Conservation (phyloP, 1,140 invertebrate genomes). For the Cydia amplana region DNA sequence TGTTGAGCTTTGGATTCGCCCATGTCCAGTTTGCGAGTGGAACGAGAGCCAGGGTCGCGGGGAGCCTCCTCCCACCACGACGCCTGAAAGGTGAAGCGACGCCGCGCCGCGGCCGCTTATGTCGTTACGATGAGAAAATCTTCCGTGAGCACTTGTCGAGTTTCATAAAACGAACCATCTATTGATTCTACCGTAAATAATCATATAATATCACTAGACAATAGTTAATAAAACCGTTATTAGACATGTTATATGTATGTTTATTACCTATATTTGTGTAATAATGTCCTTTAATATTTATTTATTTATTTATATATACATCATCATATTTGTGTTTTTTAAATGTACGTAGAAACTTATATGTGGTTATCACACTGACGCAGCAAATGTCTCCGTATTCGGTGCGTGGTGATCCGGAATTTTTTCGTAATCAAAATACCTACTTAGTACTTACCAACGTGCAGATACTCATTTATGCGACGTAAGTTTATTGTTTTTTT, state of each 20-base stretch:
- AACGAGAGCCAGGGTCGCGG: not conserved
- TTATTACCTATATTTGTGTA: not conserved
- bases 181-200: slow-evolving; percentile 9
- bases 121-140: slow-evolving; percentile 1
- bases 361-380: no score
- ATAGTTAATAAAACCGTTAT: not conserved
- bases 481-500: no score
- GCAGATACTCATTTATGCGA: no score
- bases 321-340: no score
- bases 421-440: no score
- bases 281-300: no score
- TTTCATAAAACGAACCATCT: not conserved
- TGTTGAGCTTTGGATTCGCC: not conserved
- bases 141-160: not conserved
- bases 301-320: no score
- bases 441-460: no score
- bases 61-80: not conserved
- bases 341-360: no score
- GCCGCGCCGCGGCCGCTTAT: slow-evolving; percentile 2
- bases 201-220: not conserved
- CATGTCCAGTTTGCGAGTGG: not conserved
- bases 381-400: no score
- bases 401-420: no score
- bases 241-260: not conserved
- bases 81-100: not conserved